Evolutionary conservation across 2,888 invertebrate species (phyloP), one percentile per base, ranked within the genome.

Genomic region (Caenorhabditis zanzibari): DNA sequence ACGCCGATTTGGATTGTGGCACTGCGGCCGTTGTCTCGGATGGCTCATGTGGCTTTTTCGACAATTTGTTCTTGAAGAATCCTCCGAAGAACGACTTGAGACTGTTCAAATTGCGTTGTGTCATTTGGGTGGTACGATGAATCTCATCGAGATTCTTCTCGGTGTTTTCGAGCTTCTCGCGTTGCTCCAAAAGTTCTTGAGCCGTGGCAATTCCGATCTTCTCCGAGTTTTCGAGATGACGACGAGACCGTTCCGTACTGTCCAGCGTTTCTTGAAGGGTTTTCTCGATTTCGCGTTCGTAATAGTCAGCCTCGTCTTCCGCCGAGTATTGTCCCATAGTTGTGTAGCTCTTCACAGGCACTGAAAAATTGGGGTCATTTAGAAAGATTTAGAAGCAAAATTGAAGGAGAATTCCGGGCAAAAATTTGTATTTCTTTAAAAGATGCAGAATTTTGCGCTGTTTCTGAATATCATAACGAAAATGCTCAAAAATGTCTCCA

Each of bases 191-290:
- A 22, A 92, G 72, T 63, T 92, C 88, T 88, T 91, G 86, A 9
- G 98, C 98, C 7, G 98, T 98, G 1, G 96, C 96, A 84, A 95
- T 95, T 32, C 97, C 98, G 74, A 97, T 95, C 92, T 96, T 95
- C 93, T 98, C 98, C 0, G 97, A 96, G 92, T 98, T 97, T 85
- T 96, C 95, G 58, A 94, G 91, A 73, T 93, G 92, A 58, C 91
- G 91, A 26, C 93, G 79, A 7, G 93, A 93, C 73, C 93, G 86
- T 82, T 92, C 91, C 14, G 93, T 93, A 64, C 92, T 92, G 68
- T 93, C 93, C 16, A 94, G 87, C 72, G 92, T 90, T 66, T 90
- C 89, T 77, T 87, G 87, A 76, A 92, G 81, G 38, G 86, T 89
- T 79, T 87, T 85, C 81, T 92, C 92, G 49, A 92, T 90, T 64